These are phyloP conservation scores for Torymus texanus DNA, from an alignment of 2,888 invertebrate genomes.

Conservation along the genomic window DNA sequence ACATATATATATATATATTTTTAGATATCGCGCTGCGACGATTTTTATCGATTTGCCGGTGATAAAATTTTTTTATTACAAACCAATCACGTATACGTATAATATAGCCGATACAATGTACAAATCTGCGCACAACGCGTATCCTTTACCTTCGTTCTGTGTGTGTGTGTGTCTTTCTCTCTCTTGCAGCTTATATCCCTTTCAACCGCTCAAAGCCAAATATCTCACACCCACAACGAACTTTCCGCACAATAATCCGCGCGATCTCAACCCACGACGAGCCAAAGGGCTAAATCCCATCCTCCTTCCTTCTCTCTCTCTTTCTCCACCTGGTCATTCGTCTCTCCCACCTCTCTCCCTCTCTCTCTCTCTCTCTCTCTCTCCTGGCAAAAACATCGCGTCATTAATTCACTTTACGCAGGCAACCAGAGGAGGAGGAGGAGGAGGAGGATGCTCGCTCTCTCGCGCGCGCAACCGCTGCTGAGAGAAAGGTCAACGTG, in stretches of 20 bases:
- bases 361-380: not conserved
- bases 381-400: slow-evolving; percentile 42
- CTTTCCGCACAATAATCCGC: not conserved
- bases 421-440: slow-evolving; percentile 37
- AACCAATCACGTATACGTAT: too few species aligned
- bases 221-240: not conserved
- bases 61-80: too few species aligned
- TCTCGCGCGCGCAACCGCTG: not conserved
- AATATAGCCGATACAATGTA: too few species aligned
- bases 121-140: too few species aligned
- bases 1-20: too few species aligned
- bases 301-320: not conserved
- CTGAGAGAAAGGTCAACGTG: slow-evolving; percentile 63
- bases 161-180: too few species aligned
- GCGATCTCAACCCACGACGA: not conserved
- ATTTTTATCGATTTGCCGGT: too few species aligned
- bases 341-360: slow-evolving; percentile 10
- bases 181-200: too few species aligned
- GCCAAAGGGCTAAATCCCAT: slow-evolving; percentile 26
- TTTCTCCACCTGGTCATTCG: slow-evolving; percentile 25
- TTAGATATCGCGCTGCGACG: too few species aligned
- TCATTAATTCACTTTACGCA: slow-evolving; percentile 64
- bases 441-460: slow-evolving; percentile 22
- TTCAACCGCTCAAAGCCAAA: not conserved
- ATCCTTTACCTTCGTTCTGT: too few species aligned